Evolutionary conservation across 2,113 vertebrate species (phyloP).

Genomic region (Otocyon megalotis): DNA sequence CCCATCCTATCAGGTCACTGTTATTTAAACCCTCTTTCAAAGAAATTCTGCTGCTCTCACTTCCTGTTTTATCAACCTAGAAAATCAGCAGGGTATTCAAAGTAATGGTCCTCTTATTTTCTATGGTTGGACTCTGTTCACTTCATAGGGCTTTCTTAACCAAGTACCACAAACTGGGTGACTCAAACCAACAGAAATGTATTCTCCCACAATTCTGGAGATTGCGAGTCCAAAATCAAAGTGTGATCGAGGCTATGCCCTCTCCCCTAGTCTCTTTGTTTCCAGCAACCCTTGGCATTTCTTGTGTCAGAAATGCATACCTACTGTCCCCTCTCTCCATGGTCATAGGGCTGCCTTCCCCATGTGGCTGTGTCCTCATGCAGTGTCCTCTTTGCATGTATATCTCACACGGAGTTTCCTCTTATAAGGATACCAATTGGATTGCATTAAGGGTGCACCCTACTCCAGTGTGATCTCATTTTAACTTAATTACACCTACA

Average conservation of each 20-base stretch:
- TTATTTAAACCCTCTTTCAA: background rate
- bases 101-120: background rate
- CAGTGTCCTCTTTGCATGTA: accelerated
- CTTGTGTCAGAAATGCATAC: background rate
- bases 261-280: background rate
- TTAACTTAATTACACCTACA: background rate
- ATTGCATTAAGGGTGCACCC: background rate
- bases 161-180: background rate
- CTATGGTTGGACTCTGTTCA: background rate
- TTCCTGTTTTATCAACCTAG: background rate
- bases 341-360: accelerated
- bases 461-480: background rate
- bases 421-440: background rate
- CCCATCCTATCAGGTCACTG: background rate
- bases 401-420: background rate
- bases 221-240: background rate
- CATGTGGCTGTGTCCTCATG: background rate
- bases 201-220: background rate
- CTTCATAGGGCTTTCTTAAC: background rate
- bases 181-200: background rate
- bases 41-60: background rate
- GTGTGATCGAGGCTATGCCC: background rate
- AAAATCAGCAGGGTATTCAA: background rate
- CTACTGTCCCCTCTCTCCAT: accelerated
- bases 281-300: background rate